phyloP scores from a whole-genome alignment of 2,113 vertebrate genomes.

The Marcusenius ussheri region DNA sequence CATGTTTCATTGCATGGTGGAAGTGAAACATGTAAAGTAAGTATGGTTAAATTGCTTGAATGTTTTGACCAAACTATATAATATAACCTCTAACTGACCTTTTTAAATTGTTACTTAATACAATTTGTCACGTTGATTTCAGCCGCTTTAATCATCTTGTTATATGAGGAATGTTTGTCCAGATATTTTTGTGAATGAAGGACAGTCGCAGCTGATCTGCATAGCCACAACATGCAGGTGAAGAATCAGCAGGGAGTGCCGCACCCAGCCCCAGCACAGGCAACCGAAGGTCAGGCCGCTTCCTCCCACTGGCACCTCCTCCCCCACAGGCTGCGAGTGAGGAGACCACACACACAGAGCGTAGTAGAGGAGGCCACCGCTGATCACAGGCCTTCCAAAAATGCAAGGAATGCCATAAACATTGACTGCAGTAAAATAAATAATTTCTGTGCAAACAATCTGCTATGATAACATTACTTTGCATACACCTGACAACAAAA shows the following conservation, averaged over 20 bases:
- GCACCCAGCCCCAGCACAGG: neutral
- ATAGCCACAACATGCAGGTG: neutral
- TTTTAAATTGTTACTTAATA: neutral
- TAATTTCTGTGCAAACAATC: slow-evolving; percentile 33
- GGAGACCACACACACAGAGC: slow-evolving; percentile 64
- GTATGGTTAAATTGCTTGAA: neutral
- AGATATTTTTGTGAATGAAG: neutral
- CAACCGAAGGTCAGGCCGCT: slow-evolving; percentile 12
- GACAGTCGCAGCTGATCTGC: neutral
- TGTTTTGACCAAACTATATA: neutral
- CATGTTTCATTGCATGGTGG: neutral
- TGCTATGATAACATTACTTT: slow-evolving; percentile 14
- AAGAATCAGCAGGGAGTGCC: neutral
- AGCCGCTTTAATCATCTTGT: neutral
- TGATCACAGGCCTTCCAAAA: slow-evolving; percentile 32
- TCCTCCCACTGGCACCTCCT: slow-evolving; percentile 18
- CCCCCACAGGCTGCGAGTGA: slow-evolving; percentile 49
- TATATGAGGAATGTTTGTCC: neutral
- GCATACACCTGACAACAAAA: slow-evolving; percentile 34
- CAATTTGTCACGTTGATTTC: neutral
- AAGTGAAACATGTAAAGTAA: neutral
- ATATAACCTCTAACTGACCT: neutral
- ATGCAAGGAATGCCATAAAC: slow-evolving; percentile 66
- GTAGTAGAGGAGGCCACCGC: neutral
- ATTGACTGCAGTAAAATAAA: slow-evolving; percentile 57